Base-by-base conservation (phyloP, 1,140 invertebrate genomes). In the Calephelis virginiensis region DNA sequence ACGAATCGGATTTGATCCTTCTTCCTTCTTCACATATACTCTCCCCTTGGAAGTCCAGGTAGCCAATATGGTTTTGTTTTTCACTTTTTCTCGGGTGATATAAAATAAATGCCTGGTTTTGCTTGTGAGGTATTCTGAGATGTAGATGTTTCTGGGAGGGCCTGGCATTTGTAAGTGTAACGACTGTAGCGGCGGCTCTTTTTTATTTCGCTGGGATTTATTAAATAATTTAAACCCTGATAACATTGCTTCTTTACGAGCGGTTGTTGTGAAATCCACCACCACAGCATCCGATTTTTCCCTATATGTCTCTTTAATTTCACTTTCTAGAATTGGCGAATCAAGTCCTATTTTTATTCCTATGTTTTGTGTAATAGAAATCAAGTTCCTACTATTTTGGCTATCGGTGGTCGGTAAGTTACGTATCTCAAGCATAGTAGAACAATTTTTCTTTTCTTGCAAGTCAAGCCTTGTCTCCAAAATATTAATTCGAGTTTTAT, bases 21-120 rank as follows among this genome's bases (percentile, higher is more conserved):
- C 68, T n/a, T 63, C 53, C 14, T 70, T 70, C 13, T 66, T 70
- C 4, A 66, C 64, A 45, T 63, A 70, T 28, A 70, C 40, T 43
- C 43, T 66, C 5, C 64, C 68, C 10, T 48, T 66, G 0, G 49
- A 48, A 10, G 68, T 70, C 68, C 68, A 70, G 8, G 61, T 13
- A 5, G 68, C 64, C 7, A 17, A 14, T 8, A 70, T 43, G 8
- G 12, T 14, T 28, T 66, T 66, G 28, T 66, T 66, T 47, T 61
- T 63, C 0, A 70, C 61, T 6, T 60, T 59, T 49, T 67, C 61
- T 17, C 69, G 53, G 38, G 69, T 64, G 10, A 66, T 2, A 11
- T 63, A 70, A 38, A 48, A 66, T 7, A 70, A 11, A 9, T 28
- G 61, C 37, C 61, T 66, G 1, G n/a, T 8, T 14, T 50, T 14